These are phyloP conservation scores for Dascyllus trimaculatus DNA, from an alignment of 2,113 vertebrate genomes.

Conservation along the genomic window DNA sequence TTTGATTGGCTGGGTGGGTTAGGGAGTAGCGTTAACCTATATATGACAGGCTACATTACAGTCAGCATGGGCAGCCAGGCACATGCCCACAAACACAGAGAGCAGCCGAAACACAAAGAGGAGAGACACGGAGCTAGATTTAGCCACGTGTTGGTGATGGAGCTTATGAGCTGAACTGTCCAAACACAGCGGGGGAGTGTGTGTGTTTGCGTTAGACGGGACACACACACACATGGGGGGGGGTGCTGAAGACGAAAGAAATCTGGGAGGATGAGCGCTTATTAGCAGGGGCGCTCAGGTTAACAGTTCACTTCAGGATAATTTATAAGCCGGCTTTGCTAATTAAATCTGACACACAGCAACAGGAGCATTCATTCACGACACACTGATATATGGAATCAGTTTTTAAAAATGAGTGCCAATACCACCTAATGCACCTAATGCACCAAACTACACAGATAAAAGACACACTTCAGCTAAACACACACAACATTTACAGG, in stretches of 20 bases:
- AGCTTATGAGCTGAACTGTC: constrained; percentile 55
- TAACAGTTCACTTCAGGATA: constrained; percentile 40
- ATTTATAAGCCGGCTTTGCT: not conserved
- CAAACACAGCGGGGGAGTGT: constrained; percentile 63
- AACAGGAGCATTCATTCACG: not conserved
- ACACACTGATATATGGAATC: not conserved
- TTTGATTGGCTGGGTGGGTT: constrained; percentile 79
- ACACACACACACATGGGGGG: not conserved
- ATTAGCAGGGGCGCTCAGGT: constrained; percentile 19
- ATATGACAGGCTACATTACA: constrained; percentile 91
- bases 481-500: too few relatives aligned
- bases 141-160: constrained; percentile 65
- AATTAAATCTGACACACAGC: not conserved
- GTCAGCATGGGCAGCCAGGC: constrained; percentile 84
- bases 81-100: constrained; percentile 29
- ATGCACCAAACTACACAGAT: too few relatives aligned
- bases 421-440: too few relatives aligned
- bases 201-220: constrained; percentile 6
- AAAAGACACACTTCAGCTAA: too few relatives aligned
- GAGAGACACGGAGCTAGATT: constrained; percentile 41
- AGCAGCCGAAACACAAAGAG: constrained; percentile 44
- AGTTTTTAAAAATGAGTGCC: not conserved
- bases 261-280: constrained; percentile 41
- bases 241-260: constrained; percentile 15
- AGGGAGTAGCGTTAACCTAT: constrained; percentile 89